A percentile compares a stretch with the other conserved stretches of the same genome.
Evolutionary conservation across 2,888 invertebrate genomes (phyloP).

Genomic region (Silvanus unidentatus): DNA sequence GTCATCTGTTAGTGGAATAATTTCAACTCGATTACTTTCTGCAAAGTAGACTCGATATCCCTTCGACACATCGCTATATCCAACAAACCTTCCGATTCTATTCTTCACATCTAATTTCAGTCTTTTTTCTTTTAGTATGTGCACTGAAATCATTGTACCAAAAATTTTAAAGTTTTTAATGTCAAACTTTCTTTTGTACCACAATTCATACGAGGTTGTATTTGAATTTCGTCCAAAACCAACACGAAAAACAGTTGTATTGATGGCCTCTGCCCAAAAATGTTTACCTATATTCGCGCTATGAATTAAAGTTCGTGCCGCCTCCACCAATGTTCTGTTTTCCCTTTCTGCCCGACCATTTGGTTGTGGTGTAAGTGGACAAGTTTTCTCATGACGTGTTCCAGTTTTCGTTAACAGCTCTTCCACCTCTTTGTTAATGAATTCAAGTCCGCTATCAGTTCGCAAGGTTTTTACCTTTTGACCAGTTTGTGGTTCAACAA

Average conservation of each 20-base stretch:
- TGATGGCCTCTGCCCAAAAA: conserved; percentile 36
- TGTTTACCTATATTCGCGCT: conserved; percentile 7
- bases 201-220: conserved; percentile 36
- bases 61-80: conserved; percentile 31
- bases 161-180: conserved; percentile 33
- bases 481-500: conserved; percentile 12
- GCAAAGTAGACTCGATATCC: conserved; percentile 19
- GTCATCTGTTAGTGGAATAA: too few species aligned
- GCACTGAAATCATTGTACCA: conserved; percentile 34
- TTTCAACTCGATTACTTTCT: conserved; percentile 16
- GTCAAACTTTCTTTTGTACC: conserved; percentile 33
- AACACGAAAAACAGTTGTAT: conserved; percentile 20
- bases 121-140: conserved; percentile 35
- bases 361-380: conserved; percentile 21
- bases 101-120: conserved; percentile 35
- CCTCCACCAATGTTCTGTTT: conserved; percentile 30
- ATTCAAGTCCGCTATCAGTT: conserved; percentile 25
- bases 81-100: conserved; percentile 32
- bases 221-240: conserved; percentile 14
- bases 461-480: conserved; percentile 16
- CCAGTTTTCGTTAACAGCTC: conserved; percentile 18
- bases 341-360: conserved; percentile 32
- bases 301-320: conserved; percentile 21
- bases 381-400: conserved; percentile 20
- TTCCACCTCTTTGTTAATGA: conserved; percentile 13